Percentiles rank a stretch among this genome's conserved stretches.
Conservation (phyloP, 2,888 invertebrate species). For the Ennomos erosarius region DNA sequence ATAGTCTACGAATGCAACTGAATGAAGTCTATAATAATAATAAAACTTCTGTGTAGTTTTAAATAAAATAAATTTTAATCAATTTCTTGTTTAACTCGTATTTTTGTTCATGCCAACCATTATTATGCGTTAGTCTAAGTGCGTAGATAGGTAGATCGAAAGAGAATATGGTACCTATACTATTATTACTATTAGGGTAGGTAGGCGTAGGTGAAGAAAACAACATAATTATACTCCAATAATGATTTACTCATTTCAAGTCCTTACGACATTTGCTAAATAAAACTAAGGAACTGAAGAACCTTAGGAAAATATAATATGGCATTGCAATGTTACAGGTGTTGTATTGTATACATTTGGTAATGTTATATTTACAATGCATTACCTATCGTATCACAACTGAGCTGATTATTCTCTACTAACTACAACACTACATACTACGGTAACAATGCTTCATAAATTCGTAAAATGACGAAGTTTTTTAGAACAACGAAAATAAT, state of each 20-base stretch:
- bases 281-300: constrained; percentile 44
- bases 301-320: constrained; percentile 38
- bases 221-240: constrained; percentile 45
- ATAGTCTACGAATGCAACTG: constrained; percentile 55
- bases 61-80: constrained; percentile 76
- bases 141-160: too few species aligned
- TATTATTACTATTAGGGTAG: background rate
- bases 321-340: constrained; percentile 46
- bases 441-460: constrained; percentile 79
- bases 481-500: constrained; percentile 62
- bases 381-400: constrained; percentile 59
- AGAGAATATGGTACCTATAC: too few species aligned
- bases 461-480: constrained; percentile 74
- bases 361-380: constrained; percentile 55
- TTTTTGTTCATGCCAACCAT: too few species aligned
- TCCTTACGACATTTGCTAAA: constrained; percentile 50
- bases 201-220: constrained; percentile 44
- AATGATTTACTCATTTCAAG: constrained; percentile 55
- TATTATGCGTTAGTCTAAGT: too few species aligned
- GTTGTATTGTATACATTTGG: constrained; percentile 34
- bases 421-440: constrained; percentile 71
- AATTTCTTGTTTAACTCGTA: constrained; percentile 42
- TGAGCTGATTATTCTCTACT: constrained; percentile 56
- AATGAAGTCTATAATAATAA: constrained; percentile 69
- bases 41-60: constrained; percentile 79